Percentiles rank a stretch among this genome's conserved stretches.
Evolutionary conservation across 2,797 vertebrate species (phyloP).

Genomic region (Erpetoichthys calabaricus): DNA sequence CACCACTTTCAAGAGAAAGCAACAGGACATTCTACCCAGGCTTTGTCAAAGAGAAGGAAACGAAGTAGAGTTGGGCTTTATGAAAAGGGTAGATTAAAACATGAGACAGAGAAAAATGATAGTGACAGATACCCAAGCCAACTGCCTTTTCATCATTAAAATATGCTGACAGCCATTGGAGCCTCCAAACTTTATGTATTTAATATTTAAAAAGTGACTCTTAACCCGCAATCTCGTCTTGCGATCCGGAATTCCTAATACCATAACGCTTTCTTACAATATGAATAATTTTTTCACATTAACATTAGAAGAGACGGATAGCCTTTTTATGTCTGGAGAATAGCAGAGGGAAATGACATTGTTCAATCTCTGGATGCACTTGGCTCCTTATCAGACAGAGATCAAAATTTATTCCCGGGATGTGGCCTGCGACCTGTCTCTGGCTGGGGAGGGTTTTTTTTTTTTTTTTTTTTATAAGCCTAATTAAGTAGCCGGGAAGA

Average conservation of each 20-base stretch:
- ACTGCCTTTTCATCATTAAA: no score
- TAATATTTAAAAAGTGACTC: constrained; percentile 49
- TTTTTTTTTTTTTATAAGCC: constrained; percentile 44
- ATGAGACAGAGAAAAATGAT: no score
- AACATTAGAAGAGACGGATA: constrained; percentile 53
- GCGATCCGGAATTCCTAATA: constrained; percentile 63
- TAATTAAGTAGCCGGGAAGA: constrained; percentile 57
- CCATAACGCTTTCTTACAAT: constrained; percentile 48
- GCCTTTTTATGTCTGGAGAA: constrained; percentile 60
- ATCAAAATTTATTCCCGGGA: constrained; percentile 47
- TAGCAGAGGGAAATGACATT: constrained; percentile 36
- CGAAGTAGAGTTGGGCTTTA: no score
- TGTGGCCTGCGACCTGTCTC: constrained; percentile 36
- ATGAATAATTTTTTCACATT: constrained; percentile 75
- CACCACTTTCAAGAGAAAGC: no score
- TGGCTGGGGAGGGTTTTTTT: constrained; percentile 30
- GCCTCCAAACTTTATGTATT: constrained; percentile 60
- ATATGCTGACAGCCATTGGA: constrained; percentile 15
- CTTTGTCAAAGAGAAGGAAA: no score
- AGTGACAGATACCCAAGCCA: no score
- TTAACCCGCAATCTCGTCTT: constrained; percentile 39
- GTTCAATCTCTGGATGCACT: constrained; percentile 37
- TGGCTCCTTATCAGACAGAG: constrained; percentile 41
- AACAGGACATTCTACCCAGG: no score
- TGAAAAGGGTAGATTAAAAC: no score